A percentile compares a stretch with the other conserved stretches of the same genome.
Evolutionary conservation across 2,797 vertebrate genomes (phyloP).

Genomic region (Helostoma temminkii): DNA sequence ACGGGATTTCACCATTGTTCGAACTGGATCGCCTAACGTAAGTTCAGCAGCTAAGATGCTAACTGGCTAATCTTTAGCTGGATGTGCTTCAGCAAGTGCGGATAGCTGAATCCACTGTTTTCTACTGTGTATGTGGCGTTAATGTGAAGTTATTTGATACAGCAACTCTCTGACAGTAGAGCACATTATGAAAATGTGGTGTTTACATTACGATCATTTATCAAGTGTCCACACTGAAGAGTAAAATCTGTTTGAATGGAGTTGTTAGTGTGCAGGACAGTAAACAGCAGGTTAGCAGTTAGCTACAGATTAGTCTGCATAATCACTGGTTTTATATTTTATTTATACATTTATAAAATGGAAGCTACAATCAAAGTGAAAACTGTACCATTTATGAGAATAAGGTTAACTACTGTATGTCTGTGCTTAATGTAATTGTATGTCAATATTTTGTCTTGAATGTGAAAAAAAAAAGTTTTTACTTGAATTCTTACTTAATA

Average conservation of each 20-base stretch:
- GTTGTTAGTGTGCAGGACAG: neutral
- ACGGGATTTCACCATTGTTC: conserved; percentile 73
- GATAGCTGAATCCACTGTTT: neutral
- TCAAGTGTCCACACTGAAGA: neutral
- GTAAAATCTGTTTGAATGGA: conserved; percentile 1
- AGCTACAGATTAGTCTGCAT: neutral
- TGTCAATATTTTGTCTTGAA: neutral
- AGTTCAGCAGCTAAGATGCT: conserved; percentile 73
- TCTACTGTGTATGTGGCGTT: neutral
- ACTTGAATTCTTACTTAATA: no score
- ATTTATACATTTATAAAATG: neutral
- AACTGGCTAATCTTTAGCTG: conserved; percentile 48
- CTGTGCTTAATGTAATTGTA: neutral
- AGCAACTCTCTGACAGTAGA: neutral
- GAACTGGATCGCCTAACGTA: conserved; percentile 83
- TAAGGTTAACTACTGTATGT: neutral
- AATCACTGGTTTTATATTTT: neutral
- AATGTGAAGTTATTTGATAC: neutral
- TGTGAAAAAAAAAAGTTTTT: no score
- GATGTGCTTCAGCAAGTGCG: neutral
- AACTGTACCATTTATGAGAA: neutral
- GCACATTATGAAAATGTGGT: neutral
- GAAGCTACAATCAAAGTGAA: neutral
- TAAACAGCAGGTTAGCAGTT: neutral
- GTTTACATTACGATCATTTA: neutral